Conservation (phyloP, 2,113 vertebrate species). For the Brachyistius frenatus region DNA sequence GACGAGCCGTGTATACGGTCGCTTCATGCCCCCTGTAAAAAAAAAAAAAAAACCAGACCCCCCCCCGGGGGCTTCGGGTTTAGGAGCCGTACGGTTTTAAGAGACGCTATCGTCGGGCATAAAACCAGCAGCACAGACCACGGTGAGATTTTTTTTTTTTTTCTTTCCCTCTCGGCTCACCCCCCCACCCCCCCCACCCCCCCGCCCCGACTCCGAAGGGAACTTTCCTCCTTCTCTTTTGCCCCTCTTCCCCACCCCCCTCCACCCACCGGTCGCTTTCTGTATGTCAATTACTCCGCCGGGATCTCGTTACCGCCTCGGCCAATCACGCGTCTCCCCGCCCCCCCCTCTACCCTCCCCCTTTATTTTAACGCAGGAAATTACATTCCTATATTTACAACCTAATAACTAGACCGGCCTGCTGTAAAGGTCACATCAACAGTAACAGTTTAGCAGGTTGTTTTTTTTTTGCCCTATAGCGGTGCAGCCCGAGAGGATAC, state of each 20-base stretch:
- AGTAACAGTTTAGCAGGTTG: conserved; percentile 58
- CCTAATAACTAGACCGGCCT: conserved; percentile 61
- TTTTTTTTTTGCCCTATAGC: conserved; percentile 47
- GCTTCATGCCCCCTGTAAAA: conserved; percentile 35
- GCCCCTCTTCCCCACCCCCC: neutral
- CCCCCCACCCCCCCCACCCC: neutral
- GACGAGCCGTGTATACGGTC: conserved; percentile 31
- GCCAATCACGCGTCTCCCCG: conserved; percentile 55
- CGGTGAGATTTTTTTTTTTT: conserved; percentile 31
- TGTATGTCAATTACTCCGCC: conserved; percentile 65
- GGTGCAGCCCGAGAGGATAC: conserved; percentile 50
- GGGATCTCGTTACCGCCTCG: conserved; percentile 67
- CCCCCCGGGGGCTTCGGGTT: neutral
- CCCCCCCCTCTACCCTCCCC: neutral
- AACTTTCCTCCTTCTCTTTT: neutral
- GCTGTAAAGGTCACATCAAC: conserved; percentile 77
- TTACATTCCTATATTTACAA: conserved; percentile 73
- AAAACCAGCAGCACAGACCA: conserved; percentile 17
- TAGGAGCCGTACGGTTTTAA: neutral
- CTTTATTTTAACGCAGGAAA: conserved; percentile 74
- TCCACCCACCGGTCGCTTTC: conserved; percentile 41
- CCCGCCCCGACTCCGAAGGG: neutral
- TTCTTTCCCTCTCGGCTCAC: conserved; percentile 21
- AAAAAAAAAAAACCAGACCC: neutral
- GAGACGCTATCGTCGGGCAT: conserved; percentile 33